Evolutionary conservation across 1,140 invertebrate species (phyloP).

Genomic region (Spodoptera litura): DNA sequence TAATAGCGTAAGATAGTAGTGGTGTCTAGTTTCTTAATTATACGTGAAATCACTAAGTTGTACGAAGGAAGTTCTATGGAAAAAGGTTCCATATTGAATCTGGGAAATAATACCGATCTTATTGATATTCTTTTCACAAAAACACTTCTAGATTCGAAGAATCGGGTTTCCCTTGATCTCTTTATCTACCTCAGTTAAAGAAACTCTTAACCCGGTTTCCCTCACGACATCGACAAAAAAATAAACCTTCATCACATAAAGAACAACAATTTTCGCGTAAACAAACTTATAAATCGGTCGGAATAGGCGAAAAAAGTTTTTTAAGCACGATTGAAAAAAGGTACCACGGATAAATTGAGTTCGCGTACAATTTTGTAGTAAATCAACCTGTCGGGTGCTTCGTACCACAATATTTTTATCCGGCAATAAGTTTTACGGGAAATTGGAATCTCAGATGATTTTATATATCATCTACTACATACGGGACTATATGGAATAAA

Average conservation of each 20-base stretch:
- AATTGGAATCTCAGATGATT: slow-evolving; percentile 20
- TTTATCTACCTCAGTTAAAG: too few species aligned
- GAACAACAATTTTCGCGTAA: slow-evolving; percentile 1
- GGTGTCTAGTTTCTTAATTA: too few species aligned
- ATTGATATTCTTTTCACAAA: too few species aligned
- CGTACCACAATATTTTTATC: background rate
- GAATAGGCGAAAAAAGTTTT: background rate
- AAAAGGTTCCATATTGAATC: too few species aligned
- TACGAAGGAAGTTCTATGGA: too few species aligned
- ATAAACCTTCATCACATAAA: background rate
- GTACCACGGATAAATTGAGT: slow-evolving; percentile 21
- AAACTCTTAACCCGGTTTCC: too few species aligned
- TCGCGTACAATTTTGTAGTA: slow-evolving; percentile 26
- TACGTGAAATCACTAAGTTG: too few species aligned
- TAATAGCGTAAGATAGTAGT: too few species aligned
- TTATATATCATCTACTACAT: background rate
- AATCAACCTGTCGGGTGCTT: slow-evolving; percentile 24
- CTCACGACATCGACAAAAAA: background rate
- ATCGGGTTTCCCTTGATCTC: too few species aligned
- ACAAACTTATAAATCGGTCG: slow-evolving; percentile 1
- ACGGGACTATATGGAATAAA: background rate
- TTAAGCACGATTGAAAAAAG: slow-evolving; percentile 13
- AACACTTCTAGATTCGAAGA: too few species aligned
- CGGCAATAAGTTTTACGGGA: slow-evolving; percentile 1
- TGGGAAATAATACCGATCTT: too few species aligned